Evolutionary conservation across 2,113 vertebrate species (phyloP), one percentile per base, ranked within the genome.

Genomic region (Plestiodon gilberti): DNA sequence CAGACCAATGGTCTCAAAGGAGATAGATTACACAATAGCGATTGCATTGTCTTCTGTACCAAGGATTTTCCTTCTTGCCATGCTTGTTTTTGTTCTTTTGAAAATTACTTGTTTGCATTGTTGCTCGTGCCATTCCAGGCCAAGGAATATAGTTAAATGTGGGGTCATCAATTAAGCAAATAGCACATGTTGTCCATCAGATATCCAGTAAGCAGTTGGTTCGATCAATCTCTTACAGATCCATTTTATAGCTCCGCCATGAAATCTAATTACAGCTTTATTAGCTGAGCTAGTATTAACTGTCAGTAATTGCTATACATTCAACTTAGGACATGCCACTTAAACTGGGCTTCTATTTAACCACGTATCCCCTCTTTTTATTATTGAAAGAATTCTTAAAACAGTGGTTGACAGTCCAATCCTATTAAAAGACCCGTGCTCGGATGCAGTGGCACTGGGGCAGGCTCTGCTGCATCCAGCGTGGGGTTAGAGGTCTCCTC

Each of bases 181-280:
- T 81, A 93, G 84, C 87, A 78, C 85, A 95, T 92, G 90, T 95
- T 94, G 89, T 90, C 90, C 85, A 95, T 95, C 94, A 94, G 94
- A 95, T 93, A 92, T 83, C 13, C 89, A 86, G 6, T 89, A 96
- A 85, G 88, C 95, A 94, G 95, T 96, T 95, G 94, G 94, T 90
- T 84, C 94, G 92, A 97, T 97, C 94, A 94, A 94, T 96, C 95
- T 96, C 96, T 95, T 94, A 91, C 93, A 95, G 96, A 94, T 95
- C 94, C 96, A 96, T 96, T 97, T 97, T 96, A 97, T 96, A 93
- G 95, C 92, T 94, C 94, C 94, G 96, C 96, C 96, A 96, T 96
- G 95, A 97, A 95, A 92, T 96, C 96, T 96, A 96, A 96, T 97
- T 96, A 95, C 96, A 95, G 91, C 87, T 96, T 97, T 97, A 97